Percentiles rank a stretch among this genome's conserved stretches.
Conservation (phyloP, 2,113 vertebrate genomes). For the Ginglymostoma cirratum region DNA sequence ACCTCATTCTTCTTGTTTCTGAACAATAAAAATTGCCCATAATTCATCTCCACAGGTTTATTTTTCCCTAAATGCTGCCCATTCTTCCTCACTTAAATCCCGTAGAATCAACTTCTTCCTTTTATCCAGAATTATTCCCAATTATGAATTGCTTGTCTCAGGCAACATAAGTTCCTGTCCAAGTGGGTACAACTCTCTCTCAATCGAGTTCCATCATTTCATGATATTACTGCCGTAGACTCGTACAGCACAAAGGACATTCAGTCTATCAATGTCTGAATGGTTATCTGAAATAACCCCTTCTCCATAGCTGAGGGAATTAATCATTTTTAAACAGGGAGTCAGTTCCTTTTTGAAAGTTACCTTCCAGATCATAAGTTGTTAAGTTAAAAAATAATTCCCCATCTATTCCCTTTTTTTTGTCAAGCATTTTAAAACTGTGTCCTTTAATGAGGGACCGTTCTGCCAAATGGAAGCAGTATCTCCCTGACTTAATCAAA, state of each 20-base stretch:
- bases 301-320: no score
- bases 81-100: neutral
- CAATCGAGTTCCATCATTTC: neutral
- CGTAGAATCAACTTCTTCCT: neutral
- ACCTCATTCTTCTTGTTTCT: neutral
- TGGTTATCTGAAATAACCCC: no score
- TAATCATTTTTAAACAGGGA: no score
- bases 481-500: neutral
- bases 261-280: no score
- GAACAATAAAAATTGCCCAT: neutral
- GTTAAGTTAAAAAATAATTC: no score
- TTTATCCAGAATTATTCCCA: neutral
- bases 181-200: neutral
- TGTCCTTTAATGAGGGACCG: neutral
- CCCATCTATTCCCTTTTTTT: neutral
- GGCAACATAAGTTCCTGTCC: no score
- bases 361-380: no score
- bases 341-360: no score
- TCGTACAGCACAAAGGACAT: no score
- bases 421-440: neutral
- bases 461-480: neutral
- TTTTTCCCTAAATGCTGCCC: neutral
- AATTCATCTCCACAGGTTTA: neutral
- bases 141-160: neutral
- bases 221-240: neutral